Base-by-base conservation (phyloP, 2,113 vertebrate species). In the Periophthalmodon schlosseri region DNA sequence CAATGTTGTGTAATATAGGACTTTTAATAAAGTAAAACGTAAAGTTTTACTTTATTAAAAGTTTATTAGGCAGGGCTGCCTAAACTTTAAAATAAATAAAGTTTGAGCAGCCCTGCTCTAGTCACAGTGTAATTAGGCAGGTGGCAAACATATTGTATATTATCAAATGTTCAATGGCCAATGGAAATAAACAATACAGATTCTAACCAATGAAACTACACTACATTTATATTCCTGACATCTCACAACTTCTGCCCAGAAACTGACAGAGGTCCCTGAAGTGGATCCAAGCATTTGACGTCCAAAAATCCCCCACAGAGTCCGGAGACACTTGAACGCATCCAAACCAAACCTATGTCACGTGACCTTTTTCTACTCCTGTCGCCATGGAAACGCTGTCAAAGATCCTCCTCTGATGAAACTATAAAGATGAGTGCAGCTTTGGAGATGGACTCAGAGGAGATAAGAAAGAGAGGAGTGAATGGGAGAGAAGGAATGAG, bases 311-410 rank as follows among this genome's bases (percentile, higher is more conserved):
- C 24, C 34, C 20, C 68, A 10, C 39, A 8, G 50, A 14, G 23
- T 4, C 47, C 34, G 6, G 24, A 21, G 64, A 24, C 3, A 11
- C 54, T 20, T 16, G 0, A 10, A 67, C 60, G 60, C 65, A 7
- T 46, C 64, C n/a, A 13, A 52, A 39, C 33, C 4, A 64, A 54
- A 64, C 20, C 68, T 50, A 57, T 0, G 12, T 18, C 70, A 18
- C 28, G 10, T 21, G 4, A 6, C 18, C 33, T 49, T 52, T 28
- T 66, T 68, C 70, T 36, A 13, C 65, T 75, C 33, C 77, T 70
- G 83, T 86, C 84, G 57, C 84, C 81, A 83, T 77, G 74, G 86
- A 18, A 87, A 91, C 84, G 5, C 56, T 14, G 52, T 34, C 9
- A 58, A 56, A n/a, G 56, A 20, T 76, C 50, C 67, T 21, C 33